Percentiles rank a stretch among this genome's conserved stretches.
These are phyloP conservation scores for Thyatira batis DNA, from an alignment of 2,888 invertebrate species.

Conservation along the genomic window DNA sequence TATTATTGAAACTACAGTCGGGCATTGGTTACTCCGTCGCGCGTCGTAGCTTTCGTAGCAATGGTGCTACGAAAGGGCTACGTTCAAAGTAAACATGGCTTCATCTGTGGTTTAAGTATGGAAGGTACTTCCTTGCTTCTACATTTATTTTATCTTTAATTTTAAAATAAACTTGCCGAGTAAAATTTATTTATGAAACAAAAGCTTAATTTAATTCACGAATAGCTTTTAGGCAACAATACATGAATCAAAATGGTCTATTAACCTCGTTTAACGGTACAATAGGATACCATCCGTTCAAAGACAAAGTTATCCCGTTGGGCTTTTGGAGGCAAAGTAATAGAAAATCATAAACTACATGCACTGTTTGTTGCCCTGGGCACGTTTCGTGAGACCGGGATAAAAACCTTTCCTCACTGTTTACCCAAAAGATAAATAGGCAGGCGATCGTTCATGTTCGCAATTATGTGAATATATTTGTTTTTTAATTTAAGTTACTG, in stretches of 20 bases:
- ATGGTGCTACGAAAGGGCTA: not conserved
- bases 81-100: too few species aligned
- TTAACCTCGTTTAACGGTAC: not conserved
- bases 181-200: not conserved
- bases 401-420: conserved; percentile 37
- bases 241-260: not conserved
- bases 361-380: conserved; percentile 25
- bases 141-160: too few species aligned
- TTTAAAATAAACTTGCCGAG: too few species aligned
- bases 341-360: conserved; percentile 41
- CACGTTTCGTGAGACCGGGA: conserved; percentile 34
- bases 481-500: not conserved
- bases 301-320: conserved; percentile 28
- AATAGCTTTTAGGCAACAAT: not conserved
- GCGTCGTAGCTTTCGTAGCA: not conserved
- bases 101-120: too few species aligned
- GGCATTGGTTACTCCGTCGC: too few species aligned
- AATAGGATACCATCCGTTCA: conserved; percentile 21
- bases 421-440: conserved; percentile 29
- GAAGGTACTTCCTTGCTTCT: too few species aligned
- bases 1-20: too few species aligned
- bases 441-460: conserved; percentile 3
- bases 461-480: not conserved
- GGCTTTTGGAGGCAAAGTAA: conserved; percentile 25
- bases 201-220: not conserved